Conservation (phyloP, 2,888 invertebrate species). For the Polietes domitor region DNA sequence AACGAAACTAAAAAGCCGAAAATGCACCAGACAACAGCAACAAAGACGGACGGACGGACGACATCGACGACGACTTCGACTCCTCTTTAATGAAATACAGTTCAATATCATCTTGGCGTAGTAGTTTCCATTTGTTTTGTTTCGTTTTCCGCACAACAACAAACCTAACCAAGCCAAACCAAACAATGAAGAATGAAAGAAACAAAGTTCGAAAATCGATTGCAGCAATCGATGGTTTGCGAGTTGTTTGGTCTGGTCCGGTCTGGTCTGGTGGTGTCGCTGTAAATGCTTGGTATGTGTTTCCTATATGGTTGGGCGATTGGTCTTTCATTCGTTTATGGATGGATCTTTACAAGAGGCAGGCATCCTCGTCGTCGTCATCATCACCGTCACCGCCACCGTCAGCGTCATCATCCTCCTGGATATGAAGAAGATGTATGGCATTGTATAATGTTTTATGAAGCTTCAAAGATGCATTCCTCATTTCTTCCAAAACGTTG, state of each 20-base stretch:
- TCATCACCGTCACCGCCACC: background rate
- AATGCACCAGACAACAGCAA: slow-evolving; percentile 37
- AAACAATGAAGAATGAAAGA: slow-evolving; percentile 28
- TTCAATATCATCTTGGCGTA: slow-evolving; percentile 48
- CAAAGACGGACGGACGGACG: background rate
- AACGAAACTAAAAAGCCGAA: slow-evolving; percentile 8
- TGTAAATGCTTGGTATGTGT: background rate
- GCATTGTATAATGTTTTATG: slow-evolving; percentile 46
- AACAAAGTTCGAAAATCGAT: slow-evolving; percentile 50
- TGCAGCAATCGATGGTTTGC: slow-evolving; percentile 41
- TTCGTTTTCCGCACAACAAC: slow-evolving; percentile 8
- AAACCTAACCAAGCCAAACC: no score
- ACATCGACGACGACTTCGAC: background rate
- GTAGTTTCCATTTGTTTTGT: slow-evolving; percentile 5
- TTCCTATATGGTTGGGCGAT: background rate
- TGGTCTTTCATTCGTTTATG: background rate
- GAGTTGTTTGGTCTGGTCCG: background rate
- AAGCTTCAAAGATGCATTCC: slow-evolving; percentile 44
- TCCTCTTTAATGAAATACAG: slow-evolving; percentile 44
- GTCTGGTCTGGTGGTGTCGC: background rate
- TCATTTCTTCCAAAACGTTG: slow-evolving; percentile 23
- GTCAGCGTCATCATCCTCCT: slow-evolving; percentile 24
- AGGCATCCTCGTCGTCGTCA: slow-evolving; percentile 2
- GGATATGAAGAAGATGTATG: slow-evolving; percentile 59
- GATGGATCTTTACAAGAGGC: background rate